Evolutionary conservation across 2,797 vertebrate genomes (phyloP).

Genomic region (Melanotaenia pygmaea): DNA sequence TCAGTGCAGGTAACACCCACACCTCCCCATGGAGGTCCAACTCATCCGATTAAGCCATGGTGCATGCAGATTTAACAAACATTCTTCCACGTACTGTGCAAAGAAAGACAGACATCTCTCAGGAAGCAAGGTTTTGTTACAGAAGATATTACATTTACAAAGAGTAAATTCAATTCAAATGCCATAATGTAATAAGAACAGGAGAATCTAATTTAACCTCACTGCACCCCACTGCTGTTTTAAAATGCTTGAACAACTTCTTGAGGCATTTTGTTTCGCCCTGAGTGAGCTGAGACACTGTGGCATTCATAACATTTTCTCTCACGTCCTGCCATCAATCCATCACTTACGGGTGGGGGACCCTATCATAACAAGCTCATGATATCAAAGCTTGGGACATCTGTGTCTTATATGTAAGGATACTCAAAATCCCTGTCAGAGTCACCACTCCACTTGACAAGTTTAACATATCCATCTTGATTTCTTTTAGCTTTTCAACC

Average conservation of each 20-base stretch:
- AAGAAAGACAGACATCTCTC: slow-evolving; percentile 31
- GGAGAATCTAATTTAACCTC: slow-evolving; percentile 78
- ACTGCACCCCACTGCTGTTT: slow-evolving; percentile 67
- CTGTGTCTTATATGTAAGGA: slow-evolving; percentile 64
- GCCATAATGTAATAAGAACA: slow-evolving; percentile 75
- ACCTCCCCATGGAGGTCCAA: slow-evolving; percentile 57
- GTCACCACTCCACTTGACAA: slow-evolving; percentile 35
- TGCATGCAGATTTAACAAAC: slow-evolving; percentile 5
- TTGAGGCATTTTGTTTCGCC: slow-evolving; percentile 72
- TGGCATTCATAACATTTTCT: slow-evolving; percentile 53
- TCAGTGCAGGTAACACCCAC: slow-evolving; percentile 66
- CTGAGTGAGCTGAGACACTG: slow-evolving; percentile 63
- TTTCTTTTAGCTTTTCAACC: not conserved
- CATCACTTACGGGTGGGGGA: slow-evolving; percentile 45
- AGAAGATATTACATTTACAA: slow-evolving; percentile 64
- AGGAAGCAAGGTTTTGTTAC: slow-evolving; percentile 64
- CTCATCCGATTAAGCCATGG: slow-evolving; percentile 42
- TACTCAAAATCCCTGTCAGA: slow-evolving; percentile 63
- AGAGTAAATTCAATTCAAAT: slow-evolving; percentile 70
- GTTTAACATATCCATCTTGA: slow-evolving; percentile 48
- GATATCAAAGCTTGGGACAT: slow-evolving; percentile 68
- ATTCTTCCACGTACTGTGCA: slow-evolving; percentile 13
- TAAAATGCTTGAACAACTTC: slow-evolving; percentile 75
- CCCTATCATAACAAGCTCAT: slow-evolving; percentile 61
- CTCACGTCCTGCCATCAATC: slow-evolving; percentile 57